A percentile compares a stretch with the other conserved stretches of the same genome.
These are phyloP conservation scores for Oryzaephilus surinamensis DNA, from an alignment of 1,140 invertebrate genomes.

Conservation along the genomic window DNA sequence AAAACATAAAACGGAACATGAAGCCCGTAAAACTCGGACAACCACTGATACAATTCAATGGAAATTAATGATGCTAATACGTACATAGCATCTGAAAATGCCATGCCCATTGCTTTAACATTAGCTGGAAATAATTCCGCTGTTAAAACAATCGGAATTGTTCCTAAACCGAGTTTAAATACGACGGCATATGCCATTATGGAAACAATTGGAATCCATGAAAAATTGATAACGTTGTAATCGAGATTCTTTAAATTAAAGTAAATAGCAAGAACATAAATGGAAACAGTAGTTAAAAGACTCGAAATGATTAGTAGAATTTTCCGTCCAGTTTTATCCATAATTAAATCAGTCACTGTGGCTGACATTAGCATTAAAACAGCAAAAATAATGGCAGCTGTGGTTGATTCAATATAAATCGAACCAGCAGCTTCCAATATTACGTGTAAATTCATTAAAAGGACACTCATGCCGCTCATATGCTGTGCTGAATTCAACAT, in stretches of 20 bases:
- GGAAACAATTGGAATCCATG: slow-evolving; percentile 29
- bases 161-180: slow-evolving; percentile 31
- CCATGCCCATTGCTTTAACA: slow-evolving; percentile 42
- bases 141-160: slow-evolving; percentile 63
- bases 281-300: slow-evolving; percentile 21
- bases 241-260: slow-evolving; percentile 27
- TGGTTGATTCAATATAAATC: slow-evolving; percentile 21
- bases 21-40: slow-evolving; percentile 39
- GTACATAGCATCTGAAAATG: slow-evolving; percentile 27
- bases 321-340: slow-evolving; percentile 30
- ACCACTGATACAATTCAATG: slow-evolving; percentile 49
- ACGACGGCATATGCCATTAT: slow-evolving; percentile 29
- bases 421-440: slow-evolving; percentile 36
- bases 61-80: slow-evolving; percentile 47
- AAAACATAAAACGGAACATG: slow-evolving; percentile 58
- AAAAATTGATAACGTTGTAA: slow-evolving; percentile 13
- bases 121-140: slow-evolving; percentile 55
- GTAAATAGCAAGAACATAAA: slow-evolving; percentile 27
- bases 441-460: slow-evolving; percentile 46
- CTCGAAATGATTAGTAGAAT: slow-evolving; percentile 26
- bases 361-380: slow-evolving; percentile 27
- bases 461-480: slow-evolving; percentile 41
- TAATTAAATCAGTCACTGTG: slow-evolving; percentile 18
- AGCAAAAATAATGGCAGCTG: slow-evolving; percentile 29
- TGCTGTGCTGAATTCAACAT: slow-evolving; percentile 46